Evolutionary conservation across 2,888 invertebrate species (phyloP).

Genomic region (Polydrusus tereticollis): DNA sequence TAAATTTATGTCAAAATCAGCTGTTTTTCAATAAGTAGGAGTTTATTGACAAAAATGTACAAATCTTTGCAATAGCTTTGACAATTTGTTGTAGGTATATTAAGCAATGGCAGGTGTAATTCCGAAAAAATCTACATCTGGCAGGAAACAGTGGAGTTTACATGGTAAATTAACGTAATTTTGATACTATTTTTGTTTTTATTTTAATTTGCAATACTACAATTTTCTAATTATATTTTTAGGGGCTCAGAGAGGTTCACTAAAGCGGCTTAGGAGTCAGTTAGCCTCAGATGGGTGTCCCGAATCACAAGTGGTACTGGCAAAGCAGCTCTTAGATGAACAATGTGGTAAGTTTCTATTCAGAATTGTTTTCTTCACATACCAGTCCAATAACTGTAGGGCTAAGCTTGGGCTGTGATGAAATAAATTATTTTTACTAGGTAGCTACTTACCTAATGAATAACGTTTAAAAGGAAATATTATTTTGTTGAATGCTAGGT

Average conservation of each 20-base stretch:
- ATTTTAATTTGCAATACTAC: slow-evolving; percentile 2
- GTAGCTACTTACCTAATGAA: too few species aligned
- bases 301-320: slow-evolving; percentile 89
- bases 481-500: too few species aligned
- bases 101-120: slow-evolving; percentile 71
- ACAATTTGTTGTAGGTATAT: background rate
- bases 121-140: slow-evolving; percentile 72
- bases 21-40: background rate
- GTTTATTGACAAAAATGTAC: slow-evolving; percentile 6
- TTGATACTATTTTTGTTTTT: background rate
- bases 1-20: too few species aligned
- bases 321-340: slow-evolving; percentile 85
- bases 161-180: slow-evolving; percentile 72
- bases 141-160: slow-evolving; percentile 82
- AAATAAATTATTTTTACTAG: too few species aligned
- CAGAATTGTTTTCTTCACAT: too few species aligned
- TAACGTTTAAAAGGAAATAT: too few species aligned
- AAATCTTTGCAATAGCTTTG: background rate
- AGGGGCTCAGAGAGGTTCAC: slow-evolving; percentile 78
- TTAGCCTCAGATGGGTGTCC: slow-evolving; percentile 91
- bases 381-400: too few species aligned
- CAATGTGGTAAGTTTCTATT: slow-evolving; percentile 74
- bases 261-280: slow-evolving; percentile 76
- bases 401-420: too few species aligned
- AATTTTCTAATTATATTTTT: slow-evolving; percentile 45